Evolutionary conservation across 2,113 vertebrate species (phyloP), one percentile per base, ranked within the genome.

Genomic region (Lucifuga dentata): DNA sequence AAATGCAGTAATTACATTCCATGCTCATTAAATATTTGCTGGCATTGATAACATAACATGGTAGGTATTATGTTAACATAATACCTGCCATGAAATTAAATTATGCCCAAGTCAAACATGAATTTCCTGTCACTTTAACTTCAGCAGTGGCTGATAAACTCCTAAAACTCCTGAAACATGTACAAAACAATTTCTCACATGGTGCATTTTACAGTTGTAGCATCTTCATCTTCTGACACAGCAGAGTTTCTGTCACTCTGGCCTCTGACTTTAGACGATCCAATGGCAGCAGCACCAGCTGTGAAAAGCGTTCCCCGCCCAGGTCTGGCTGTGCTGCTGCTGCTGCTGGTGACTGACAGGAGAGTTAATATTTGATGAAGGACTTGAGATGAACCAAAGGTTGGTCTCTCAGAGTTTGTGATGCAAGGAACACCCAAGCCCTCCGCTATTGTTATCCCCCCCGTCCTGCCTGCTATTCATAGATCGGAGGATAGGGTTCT

Each of bases 351-450:
- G 75, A 86, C 70, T 72, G 84, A 86, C 89, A 86, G 82, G 29
- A 1, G 49, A 16, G 62, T 89, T 74, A 90, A 92, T 88, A 83
- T 88, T 91, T 91, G 77, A 91, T 88, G 87, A 90, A 78, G 68
- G 78, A 80, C 74, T 86, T 35, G 40, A 61, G 78, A 84, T 78
- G 86, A 89, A 86, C 80, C 81, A 81, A 76, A 89, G 81, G 81
- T 51, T 69, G 71, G 66, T 80, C 83, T 81, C 80, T 85, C 73
- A 58, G 73, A 84, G 70, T 69, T 78, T 84, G 77, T 58, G 80
- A 83, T 73, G 76, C 62, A 70, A 90, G 87, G 83, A 92, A 92
- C 91, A 91, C 89, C 90, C 84, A 87, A 86, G 85, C 75, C 78
- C 68, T 35, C 26, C 2, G 26, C 74, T 81, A 87, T 92, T 91